Base-by-base conservation (phyloP, 2,888 invertebrate species). In the Rapana venosa region DNA sequence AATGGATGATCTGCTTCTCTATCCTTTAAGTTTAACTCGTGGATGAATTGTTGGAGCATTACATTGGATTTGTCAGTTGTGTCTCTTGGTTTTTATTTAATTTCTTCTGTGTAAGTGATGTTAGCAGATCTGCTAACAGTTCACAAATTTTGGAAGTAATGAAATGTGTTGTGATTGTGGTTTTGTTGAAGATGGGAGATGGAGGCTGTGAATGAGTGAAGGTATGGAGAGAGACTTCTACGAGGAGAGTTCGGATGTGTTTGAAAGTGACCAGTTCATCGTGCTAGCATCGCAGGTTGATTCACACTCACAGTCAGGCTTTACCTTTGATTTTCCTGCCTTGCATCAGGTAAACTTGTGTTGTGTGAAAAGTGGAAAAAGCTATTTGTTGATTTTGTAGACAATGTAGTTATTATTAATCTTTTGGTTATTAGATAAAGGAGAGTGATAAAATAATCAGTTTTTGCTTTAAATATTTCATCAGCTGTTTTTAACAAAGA, bases 211-310 rank as follows among this genome's bases (percentile, higher is more conserved):
- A 11, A 0, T 35, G 30, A 66, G 58, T 86, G 86, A 86, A 35
- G 86, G 86, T 0, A 86, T 86, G 86, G 86, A 86, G 61, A 35
- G 66, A 86, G 86, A 86, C 86, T 86, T 61, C 35, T 66, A 6
- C 22, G 58, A 66, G 22, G 86, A 58, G 86, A 66, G 35, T 35
- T 86, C 61, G 13, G 86, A 58, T 30, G 30, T 86, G 66, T 66
- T 58, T 20, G 61, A 47, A 61, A 58, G 32, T 17, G 35, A 35
- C 61, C 86, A 32, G 22, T 66, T 86, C 35, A 35, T 86, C 15
- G 86, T 86, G 61, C 66, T 58, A 66, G 17, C 86, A 22, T 86
- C 86, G 6, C 86, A 86, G 26, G 61, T 66, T 11, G 86, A 86
- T 5, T 85, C 84, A 5, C 84, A 85, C 58, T 20, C 84, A 5